Evolutionary conservation across 2,797 vertebrate species (phyloP).

Genomic region (Brachymystax lenok): DNA sequence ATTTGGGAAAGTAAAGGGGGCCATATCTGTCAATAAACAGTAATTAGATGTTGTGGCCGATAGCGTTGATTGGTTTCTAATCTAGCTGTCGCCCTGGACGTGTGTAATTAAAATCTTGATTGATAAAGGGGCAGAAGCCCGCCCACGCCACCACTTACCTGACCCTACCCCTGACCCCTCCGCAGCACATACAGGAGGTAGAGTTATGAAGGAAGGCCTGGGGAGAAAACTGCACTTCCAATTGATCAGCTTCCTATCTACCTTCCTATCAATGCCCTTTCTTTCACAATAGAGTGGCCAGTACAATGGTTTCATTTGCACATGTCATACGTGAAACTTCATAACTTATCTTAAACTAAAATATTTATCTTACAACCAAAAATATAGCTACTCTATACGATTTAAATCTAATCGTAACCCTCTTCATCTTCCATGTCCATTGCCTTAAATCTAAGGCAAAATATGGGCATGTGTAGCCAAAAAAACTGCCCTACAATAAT

Average conservation of each 20-base stretch:
- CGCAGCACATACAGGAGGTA: slow-evolving; percentile 71
- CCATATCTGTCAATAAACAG: slow-evolving; percentile 99
- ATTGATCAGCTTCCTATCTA: slow-evolving; percentile 82
- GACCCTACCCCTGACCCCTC: slow-evolving; percentile 61
- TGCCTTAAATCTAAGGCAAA: background rate
- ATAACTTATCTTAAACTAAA: slow-evolving; percentile 57
- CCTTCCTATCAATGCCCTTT: slow-evolving; percentile 78
- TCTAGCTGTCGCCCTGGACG: slow-evolving; percentile 90
- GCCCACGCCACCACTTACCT: slow-evolving; percentile 74
- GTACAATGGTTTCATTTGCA: slow-evolving; percentile 69
- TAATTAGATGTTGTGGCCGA: slow-evolving; percentile 99
- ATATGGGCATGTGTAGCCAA: background rate
- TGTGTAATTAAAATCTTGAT: slow-evolving; percentile 99
- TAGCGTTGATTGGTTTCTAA: slow-evolving; percentile 88
- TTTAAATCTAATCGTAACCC: background rate
- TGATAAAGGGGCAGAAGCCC: slow-evolving; percentile 86
- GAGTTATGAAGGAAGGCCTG: slow-evolving; percentile 77
- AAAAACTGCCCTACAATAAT: background rate
- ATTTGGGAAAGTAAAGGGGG: slow-evolving; percentile 82
- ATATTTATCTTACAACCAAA: slow-evolving; percentile 51
- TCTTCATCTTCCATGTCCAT: background rate
- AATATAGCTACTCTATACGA: slow-evolving; percentile 3
- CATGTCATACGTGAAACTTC: background rate
- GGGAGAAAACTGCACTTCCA: slow-evolving; percentile 76
- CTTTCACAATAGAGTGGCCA: slow-evolving; percentile 65